phyloP scores from a whole-genome alignment of 2,113 vertebrate genomes.

The Tragelaphus scriptus region DNA sequence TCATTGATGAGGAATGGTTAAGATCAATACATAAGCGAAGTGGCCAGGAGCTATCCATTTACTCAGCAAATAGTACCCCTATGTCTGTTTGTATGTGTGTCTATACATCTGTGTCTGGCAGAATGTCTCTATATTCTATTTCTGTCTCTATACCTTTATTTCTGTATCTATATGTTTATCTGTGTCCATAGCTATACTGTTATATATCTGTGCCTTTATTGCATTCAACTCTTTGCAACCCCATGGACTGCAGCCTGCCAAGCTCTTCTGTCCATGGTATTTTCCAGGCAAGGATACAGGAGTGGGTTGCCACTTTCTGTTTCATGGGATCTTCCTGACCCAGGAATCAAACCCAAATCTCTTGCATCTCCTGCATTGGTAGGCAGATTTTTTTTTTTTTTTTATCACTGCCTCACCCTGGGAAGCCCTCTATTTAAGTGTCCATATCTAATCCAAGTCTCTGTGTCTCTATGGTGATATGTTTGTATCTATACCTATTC shows the following conservation, averaged over 20 bases:
- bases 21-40: fast-evolving
- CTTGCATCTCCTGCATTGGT: background rate
- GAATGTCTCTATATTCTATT: background rate
- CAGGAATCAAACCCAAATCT: background rate
- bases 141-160: background rate
- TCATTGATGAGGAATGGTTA: background rate
- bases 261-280: background rate
- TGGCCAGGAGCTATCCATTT: background rate
- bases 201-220: background rate
- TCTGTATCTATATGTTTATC: background rate
- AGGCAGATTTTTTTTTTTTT: background rate
- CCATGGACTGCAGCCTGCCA: background rate
- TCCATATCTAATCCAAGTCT: background rate
- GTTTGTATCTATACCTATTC: background rate
- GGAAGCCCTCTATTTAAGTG: background rate
- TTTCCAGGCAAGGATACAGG: background rate
- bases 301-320: background rate
- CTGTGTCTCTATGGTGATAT: background rate
- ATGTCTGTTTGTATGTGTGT: background rate
- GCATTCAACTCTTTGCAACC: background rate
- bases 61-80: background rate
- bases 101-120: background rate
- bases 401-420: background rate
- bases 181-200: background rate
- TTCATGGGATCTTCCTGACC: background rate